Percentiles rank a stretch among this genome's conserved stretches.
These are phyloP conservation scores for Myiozetetes cayanensis DNA, from an alignment of 2,113 vertebrate species.

Conservation along the genomic window DNA sequence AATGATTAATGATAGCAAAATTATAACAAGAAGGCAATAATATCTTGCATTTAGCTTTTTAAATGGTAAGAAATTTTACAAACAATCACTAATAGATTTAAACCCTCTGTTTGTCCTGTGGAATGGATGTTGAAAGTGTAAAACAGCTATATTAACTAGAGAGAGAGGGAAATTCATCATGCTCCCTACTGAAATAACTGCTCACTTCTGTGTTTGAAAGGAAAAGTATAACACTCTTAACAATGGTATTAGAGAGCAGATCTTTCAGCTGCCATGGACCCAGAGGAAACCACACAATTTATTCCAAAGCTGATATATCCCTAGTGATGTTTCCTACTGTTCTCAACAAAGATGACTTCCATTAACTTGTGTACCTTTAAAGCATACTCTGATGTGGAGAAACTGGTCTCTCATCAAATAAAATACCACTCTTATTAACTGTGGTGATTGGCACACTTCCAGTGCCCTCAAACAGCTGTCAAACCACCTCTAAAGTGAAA, in stretches of 20 bases:
- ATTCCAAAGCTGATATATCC: background rate
- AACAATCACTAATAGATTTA: background rate
- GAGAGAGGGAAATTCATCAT: background rate
- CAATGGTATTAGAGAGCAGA: background rate
- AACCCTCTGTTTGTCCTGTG: background rate
- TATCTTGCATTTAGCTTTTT: background rate
- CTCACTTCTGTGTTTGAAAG: background rate
- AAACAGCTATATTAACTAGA: background rate
- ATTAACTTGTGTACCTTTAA: background rate
- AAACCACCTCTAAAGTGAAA: background rate
- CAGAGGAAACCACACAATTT: background rate
- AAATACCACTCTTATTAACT: background rate
- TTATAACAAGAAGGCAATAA: background rate
- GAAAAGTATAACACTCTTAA: background rate
- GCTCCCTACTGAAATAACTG: background rate
- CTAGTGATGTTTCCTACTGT: background rate
- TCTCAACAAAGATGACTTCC: background rate
- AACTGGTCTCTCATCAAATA: background rate
- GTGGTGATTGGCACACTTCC: background rate
- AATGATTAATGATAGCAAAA: slow-evolving; percentile 16
- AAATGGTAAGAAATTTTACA: background rate
- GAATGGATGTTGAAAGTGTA: background rate
- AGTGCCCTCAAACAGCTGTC: background rate
- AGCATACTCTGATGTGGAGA: background rate
- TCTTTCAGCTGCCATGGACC: background rate